Percentiles rank a stretch among this genome's conserved stretches.
Evolutionary conservation across 2,888 invertebrate species (phyloP).

Genomic region (Oligia fasciuncula): DNA sequence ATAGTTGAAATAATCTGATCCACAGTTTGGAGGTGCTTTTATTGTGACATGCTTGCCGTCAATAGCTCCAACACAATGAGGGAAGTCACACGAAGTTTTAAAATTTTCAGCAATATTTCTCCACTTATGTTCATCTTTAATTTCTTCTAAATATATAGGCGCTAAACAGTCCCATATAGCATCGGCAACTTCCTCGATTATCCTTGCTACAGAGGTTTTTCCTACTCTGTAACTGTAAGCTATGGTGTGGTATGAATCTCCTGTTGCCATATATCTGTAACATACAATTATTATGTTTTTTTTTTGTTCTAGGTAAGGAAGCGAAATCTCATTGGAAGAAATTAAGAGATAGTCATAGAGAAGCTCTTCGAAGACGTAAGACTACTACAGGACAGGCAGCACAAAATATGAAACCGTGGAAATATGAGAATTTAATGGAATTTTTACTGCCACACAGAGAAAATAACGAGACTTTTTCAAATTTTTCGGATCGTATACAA

Average conservation of each 20-base stretch:
- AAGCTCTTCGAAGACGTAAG: slow-evolving; percentile 60
- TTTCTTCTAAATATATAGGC: slow-evolving; percentile 22
- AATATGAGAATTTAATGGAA: slow-evolving; percentile 57
- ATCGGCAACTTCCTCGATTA: slow-evolving; percentile 58
- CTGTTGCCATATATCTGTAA: slow-evolving; percentile 46
- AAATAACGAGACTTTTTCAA: slow-evolving; percentile 13
- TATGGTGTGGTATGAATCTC: slow-evolving; percentile 33
- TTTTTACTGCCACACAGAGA: slow-evolving; percentile 25
- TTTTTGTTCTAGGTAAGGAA: slow-evolving; percentile 55
- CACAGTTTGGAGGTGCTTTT: slow-evolving; percentile 42
- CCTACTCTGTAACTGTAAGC: slow-evolving; percentile 37
- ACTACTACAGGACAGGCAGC: slow-evolving; percentile 42
- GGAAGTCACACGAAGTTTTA: slow-evolving; percentile 32
- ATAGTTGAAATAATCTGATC: slow-evolving; percentile 50
- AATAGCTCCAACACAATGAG: slow-evolving; percentile 42
- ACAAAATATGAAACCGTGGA: slow-evolving; percentile 57
- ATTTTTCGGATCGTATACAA: too few relatives aligned
- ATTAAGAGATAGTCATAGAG: slow-evolving; percentile 63
- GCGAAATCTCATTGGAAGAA: slow-evolving; percentile 64
- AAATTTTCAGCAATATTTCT: slow-evolving; percentile 41
- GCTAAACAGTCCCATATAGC: slow-evolving; percentile 33
- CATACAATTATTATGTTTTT: slow-evolving; percentile 44
- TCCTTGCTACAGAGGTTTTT: slow-evolving; percentile 37
- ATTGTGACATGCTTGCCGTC: slow-evolving; percentile 42
- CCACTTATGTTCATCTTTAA: slow-evolving; percentile 39